A percentile compares a stretch with the other conserved stretches of the same genome.
These are phyloP conservation scores for Catocala sponsa DNA, from an alignment of 2,888 invertebrate genomes.

Conservation along the genomic window DNA sequence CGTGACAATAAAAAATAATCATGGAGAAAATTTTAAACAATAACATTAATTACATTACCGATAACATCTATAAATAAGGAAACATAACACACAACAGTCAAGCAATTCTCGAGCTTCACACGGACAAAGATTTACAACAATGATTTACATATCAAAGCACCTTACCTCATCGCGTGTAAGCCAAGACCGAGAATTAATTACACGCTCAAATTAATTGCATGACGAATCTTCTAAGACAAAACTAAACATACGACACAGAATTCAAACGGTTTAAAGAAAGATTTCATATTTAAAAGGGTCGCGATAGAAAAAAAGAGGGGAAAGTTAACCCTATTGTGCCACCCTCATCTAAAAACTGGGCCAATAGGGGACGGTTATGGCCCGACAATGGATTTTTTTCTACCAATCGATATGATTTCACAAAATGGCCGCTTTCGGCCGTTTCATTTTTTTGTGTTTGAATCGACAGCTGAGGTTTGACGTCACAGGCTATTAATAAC, in stretches of 20 bases:
- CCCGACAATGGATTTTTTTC: slow-evolving; percentile 82
- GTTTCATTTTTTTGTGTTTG: slow-evolving; percentile 51
- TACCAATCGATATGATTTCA: slow-evolving; percentile 82
- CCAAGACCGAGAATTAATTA: slow-evolving; percentile 38
- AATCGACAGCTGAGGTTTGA: slow-evolving; percentile 49
- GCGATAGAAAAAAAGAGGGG: slow-evolving; percentile 72
- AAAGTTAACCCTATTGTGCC: slow-evolving; percentile 77
- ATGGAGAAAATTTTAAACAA: too few species aligned
- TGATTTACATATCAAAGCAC: slow-evolving; percentile 14
- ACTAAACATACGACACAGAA: slow-evolving; percentile 39
- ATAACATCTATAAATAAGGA: not conserved
- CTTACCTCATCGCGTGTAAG: slow-evolving; percentile 45
- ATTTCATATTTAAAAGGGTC: slow-evolving; percentile 75
- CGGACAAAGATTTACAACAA: slow-evolving; percentile 1
- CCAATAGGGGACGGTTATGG: slow-evolving; percentile 79
- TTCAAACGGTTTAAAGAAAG: slow-evolving; percentile 64
- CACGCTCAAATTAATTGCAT: slow-evolving; percentile 45
- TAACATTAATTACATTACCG: too few species aligned
- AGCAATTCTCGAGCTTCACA: not conserved
- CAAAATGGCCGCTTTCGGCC: slow-evolving; percentile 78
- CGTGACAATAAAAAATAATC: too few species aligned
- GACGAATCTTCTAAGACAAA: slow-evolving; percentile 35
- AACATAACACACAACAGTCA: not conserved
- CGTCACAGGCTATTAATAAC: slow-evolving; percentile 50
- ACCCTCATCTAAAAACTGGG: slow-evolving; percentile 83